These are phyloP conservation scores for Aegithalos caudatus DNA, from an alignment of 2,113 vertebrate species.

Conservation along the genomic window DNA sequence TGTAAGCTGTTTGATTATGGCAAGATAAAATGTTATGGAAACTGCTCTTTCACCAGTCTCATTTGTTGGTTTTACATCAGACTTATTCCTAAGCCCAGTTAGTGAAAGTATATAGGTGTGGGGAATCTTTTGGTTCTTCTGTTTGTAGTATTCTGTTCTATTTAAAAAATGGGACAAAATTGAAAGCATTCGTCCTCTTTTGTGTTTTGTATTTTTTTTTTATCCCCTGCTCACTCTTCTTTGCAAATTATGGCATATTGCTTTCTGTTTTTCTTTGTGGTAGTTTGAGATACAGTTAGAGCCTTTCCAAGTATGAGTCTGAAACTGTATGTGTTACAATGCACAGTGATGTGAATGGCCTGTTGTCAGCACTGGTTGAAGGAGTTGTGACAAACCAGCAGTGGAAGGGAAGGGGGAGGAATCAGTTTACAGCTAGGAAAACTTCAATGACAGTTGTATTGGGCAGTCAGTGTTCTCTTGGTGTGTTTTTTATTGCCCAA, in stretches of 20 bases:
- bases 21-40: neutral
- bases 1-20: neutral
- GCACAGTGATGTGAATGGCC: neutral
- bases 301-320: neutral
- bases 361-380: neutral
- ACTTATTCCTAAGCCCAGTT: neutral
- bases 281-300: neutral
- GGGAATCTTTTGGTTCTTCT: neutral
- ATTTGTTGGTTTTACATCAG: neutral
- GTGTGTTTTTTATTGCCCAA: conserved; percentile 20
- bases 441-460: conserved; percentile 4
- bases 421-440: neutral
- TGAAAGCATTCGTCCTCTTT: neutral
- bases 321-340: neutral
- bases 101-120: neutral
- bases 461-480: conserved; percentile 21
- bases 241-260: neutral
- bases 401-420: neutral
- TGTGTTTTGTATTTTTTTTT: neutral
- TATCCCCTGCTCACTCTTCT: neutral
- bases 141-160: neutral
- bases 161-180: neutral
- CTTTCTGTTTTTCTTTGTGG: neutral
- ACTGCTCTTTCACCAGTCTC: neutral
- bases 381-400: neutral